A percentile compares a stretch with the other conserved stretches of the same genome.
Evolutionary conservation across 2,113 vertebrate genomes (phyloP).

Genomic region (Synchiropus splendidus): DNA sequence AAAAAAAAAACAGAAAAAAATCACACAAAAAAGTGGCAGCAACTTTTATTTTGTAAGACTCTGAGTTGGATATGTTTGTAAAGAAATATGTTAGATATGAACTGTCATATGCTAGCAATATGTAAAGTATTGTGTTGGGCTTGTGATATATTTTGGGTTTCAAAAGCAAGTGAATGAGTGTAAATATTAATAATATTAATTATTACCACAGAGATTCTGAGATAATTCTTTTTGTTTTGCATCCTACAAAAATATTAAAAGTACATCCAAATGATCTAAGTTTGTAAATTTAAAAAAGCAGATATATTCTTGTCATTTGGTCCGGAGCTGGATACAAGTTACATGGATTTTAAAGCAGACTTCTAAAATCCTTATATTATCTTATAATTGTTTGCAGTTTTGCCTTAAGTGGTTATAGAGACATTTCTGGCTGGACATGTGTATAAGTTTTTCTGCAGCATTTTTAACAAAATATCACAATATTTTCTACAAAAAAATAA

Average conservation of each 20-base stretch:
- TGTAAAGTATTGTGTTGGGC: slow-evolving; percentile 81
- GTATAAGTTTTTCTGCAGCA: slow-evolving; percentile 94
- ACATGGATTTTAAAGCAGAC: slow-evolving; percentile 73
- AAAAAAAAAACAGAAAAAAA: too few species aligned
- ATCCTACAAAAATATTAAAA: slow-evolving; percentile 53
- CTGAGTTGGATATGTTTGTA: slow-evolving; percentile 79
- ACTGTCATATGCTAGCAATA: slow-evolving; percentile 89
- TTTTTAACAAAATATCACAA: slow-evolving; percentile 98
- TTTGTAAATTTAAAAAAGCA: slow-evolving; percentile 67
- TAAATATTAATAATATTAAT: slow-evolving; percentile 73
- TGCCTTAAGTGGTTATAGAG: slow-evolving; percentile 94
- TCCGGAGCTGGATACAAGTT: slow-evolving; percentile 70
- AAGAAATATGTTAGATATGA: slow-evolving; percentile 79
- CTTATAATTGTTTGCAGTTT: slow-evolving; percentile 81
- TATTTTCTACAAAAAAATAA: slow-evolving; percentile 85
- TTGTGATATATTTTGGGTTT: slow-evolving; percentile 81
- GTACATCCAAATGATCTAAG: slow-evolving; percentile 49
- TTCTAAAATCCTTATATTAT: slow-evolving; percentile 67
- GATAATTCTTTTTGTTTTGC: slow-evolving; percentile 72
- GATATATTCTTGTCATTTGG: slow-evolving; percentile 73
- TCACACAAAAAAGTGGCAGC: slow-evolving; percentile 56
- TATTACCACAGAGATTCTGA: slow-evolving; percentile 46
- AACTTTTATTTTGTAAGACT: slow-evolving; percentile 42
- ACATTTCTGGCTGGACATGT: slow-evolving; percentile 96
- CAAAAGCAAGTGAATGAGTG: slow-evolving; percentile 82